Evolutionary conservation across 2,797 vertebrate genomes (phyloP).

Genomic region (Smutsia gigantea): DNA sequence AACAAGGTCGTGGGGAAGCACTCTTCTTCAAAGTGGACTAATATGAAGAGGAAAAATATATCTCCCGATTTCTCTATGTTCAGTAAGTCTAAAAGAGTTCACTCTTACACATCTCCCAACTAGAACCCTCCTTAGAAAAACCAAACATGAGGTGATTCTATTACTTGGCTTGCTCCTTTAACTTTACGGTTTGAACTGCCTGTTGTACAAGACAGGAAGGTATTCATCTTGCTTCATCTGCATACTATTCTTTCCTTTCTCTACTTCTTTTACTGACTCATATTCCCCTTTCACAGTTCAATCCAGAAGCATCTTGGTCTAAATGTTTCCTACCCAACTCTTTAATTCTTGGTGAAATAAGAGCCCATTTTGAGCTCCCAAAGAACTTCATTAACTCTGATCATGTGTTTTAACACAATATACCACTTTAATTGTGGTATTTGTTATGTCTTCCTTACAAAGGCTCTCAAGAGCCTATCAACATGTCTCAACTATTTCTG

Average conservation of each 20-base stretch:
- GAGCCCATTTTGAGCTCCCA: background rate
- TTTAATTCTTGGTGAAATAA: slow-evolving; percentile 25
- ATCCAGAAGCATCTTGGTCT: background rate
- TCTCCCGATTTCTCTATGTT: background rate
- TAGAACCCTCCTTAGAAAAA: background rate
- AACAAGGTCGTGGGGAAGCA: background rate
- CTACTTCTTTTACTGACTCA: background rate
- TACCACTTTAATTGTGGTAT: slow-evolving; percentile 1
- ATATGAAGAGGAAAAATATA: slow-evolving; percentile 19
- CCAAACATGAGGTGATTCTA: background rate
- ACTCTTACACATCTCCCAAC: background rate
- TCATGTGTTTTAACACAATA: background rate
- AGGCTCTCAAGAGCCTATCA: background rate
- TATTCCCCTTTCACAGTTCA: background rate
- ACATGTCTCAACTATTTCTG: background rate
- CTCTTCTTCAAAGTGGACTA: slow-evolving; percentile 23
- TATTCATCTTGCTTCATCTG: background rate
- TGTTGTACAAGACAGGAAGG: background rate
- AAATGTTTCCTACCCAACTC: background rate
- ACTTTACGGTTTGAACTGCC: background rate
- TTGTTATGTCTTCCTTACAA: slow-evolving; percentile 19
- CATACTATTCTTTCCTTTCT: background rate
- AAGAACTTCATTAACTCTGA: slow-evolving; percentile 33
- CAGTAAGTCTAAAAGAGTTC: slow-evolving; percentile 18
- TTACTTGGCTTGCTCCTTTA: background rate